Base-by-base conservation (phyloP, 2,888 invertebrate genomes). In the Synergus laeviventris region DNA sequence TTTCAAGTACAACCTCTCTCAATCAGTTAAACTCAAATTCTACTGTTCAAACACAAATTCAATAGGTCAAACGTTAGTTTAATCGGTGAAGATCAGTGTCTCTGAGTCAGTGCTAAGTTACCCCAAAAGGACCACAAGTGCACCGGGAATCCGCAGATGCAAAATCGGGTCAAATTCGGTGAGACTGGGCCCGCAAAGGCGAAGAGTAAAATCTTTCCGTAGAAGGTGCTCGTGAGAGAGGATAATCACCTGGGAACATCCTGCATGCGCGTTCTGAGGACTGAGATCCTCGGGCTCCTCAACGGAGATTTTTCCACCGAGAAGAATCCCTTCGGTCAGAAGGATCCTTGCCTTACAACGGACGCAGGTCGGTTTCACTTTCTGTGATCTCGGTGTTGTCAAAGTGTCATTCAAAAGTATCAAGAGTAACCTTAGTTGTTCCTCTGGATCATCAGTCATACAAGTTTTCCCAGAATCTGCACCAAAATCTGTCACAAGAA, bases 201-300 rank as follows among this genome's bases (percentile, higher is more conserved):
- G 56, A 21, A 18, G 14, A 56, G n/a, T 62, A 12, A 64, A 11
- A 42, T 14, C 24, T 42, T 42, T 14, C 14, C 64, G 21, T 39
- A 24, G 31, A 70, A 70, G 70, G 64, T 64, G 18, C 1, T 49
- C 31, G 49, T 70, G 49, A 70, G 5, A 45, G 31, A 70, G 31
- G 70, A 70, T 70, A 31, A 70, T 36, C 49, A 21, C 21, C 21
- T 14, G 18, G 24, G 11, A 56, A 31, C 49, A 16, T 31, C 76
- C 88, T 87, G 89, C 85, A 89, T 89, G 89, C 88, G 89, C 86
- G 86, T 89, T 73, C 87, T 87, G 79, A 86, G 87, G 81, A 81
- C 84, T 75, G 87, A 88, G 78, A 79, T 86, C 77, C 84, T 86
- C 82, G 87, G 86, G 84, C 84, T 86, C 85, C 86, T 87, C 80